Evolutionary conservation across 2,888 invertebrate genomes (phyloP), one percentile per base, ranked within the genome.

Genomic region (Xanthorhoe designata): DNA sequence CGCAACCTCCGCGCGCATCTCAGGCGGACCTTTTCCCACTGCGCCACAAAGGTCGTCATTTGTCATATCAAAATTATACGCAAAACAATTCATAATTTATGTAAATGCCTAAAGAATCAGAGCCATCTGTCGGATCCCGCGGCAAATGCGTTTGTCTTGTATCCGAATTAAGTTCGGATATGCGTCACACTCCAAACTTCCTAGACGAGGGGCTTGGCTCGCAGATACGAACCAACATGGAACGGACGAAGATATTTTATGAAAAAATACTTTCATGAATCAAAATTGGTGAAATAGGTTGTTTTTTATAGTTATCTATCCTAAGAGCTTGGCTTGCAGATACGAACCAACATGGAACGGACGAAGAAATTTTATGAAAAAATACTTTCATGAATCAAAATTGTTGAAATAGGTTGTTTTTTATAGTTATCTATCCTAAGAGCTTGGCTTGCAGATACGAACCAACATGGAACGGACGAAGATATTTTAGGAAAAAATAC

Each of bases 111-210:
- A 58, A 63, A 69, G 66, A 64, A 68, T 38, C 56, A 59, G 3
- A 53, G 64, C 61, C 50, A 64, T 64, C 64, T 64, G 61, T 38
- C 10, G 18, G 58, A 32, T 64, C 61, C 62, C 57, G 54, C 63
- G 61, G 75, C 78, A 85, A 86, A 86, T 86, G 85, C 84, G 78
- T 82, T 85, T 81, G 78, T 84, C 84, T 84, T 86, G 87, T 87
- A 74, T 69, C 71, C 69, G 75, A 78, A 79, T 81, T 80, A 79
- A 80, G 64, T 74, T 67, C 74, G 74, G 76, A 75, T 73, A 72
- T 72, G 55, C 59, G 58, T 66, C 62, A 61, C 68, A 56, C 68
- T 64, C 66, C 54, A 64, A 82, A 85, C 81, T 84, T 83, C 70
- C 65, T 71, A 80, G 79, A 80, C 78, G 66, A 61, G 71, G 70